phyloP scores from a whole-genome alignment of 2,888 invertebrate species.

The Ceriagrion tenellum region DNA sequence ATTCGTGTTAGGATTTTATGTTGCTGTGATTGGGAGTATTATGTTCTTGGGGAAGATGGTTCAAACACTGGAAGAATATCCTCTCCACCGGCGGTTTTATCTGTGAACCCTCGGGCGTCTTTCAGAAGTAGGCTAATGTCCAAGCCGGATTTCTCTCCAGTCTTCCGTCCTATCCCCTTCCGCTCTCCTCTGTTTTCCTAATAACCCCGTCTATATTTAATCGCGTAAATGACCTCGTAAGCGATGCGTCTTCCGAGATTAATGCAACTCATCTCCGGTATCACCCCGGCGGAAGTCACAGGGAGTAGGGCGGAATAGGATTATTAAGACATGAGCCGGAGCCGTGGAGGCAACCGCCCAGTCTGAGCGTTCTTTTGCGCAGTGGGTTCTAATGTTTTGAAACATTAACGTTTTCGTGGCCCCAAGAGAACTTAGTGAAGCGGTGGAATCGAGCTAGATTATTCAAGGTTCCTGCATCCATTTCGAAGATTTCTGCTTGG shows the following conservation, averaged over 20 bases:
- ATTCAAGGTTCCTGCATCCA: too few relatives aligned
- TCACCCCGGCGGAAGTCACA: slow-evolving; percentile 2
- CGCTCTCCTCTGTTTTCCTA: background rate
- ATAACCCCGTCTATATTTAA: background rate
- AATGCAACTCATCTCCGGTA: background rate
- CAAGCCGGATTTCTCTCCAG: background rate
- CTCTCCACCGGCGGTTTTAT: background rate
- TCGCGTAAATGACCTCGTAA: background rate
- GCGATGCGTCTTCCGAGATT: background rate
- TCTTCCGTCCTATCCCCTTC: background rate
- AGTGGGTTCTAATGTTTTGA: background rate
- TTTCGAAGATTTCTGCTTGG: too few relatives aligned
- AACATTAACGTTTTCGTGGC: background rate
- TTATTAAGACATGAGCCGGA: background rate
- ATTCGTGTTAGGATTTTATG: too few relatives aligned
- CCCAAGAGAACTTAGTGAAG: too few relatives aligned
- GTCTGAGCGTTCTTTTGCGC: background rate
- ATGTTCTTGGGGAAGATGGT: background rate
- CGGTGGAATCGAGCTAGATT: too few relatives aligned
- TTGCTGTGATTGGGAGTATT: too few relatives aligned
- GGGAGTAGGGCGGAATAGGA: background rate
- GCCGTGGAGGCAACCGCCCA: background rate
- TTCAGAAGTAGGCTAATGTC: background rate
- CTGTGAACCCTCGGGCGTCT: background rate
- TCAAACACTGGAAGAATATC: background rate